Conservation (phyloP, 2,113 vertebrate genomes). For the Falco punctatus region DNA sequence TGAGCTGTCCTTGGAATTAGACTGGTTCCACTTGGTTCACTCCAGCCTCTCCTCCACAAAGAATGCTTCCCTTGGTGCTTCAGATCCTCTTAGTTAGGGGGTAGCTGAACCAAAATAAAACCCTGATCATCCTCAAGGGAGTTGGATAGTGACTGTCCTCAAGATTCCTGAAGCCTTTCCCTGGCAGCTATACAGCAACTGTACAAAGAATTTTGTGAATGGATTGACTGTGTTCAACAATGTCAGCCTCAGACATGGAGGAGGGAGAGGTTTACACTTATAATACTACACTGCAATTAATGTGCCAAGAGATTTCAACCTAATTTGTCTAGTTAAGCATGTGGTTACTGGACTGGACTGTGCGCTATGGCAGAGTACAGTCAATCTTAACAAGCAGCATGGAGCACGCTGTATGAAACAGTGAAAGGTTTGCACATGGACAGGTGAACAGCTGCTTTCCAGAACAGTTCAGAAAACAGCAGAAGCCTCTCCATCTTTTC, state of each 20-base stretch:
- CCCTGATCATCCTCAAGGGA: not conserved
- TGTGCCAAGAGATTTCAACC: not conserved
- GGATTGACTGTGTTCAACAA: not conserved
- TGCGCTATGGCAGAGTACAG: not conserved
- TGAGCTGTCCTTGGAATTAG: not conserved
- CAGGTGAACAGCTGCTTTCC: not conserved
- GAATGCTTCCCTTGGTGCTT: not conserved
- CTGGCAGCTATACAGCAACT: not conserved
- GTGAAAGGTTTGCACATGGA: not conserved
- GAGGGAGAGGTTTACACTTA: not conserved
- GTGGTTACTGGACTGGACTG: not conserved
- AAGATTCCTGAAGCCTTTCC: not conserved
- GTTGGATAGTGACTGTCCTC: not conserved
- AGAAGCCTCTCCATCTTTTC: not conserved
- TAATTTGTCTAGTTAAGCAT: not conserved
- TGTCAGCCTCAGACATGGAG: not conserved
- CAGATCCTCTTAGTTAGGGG: not conserved
- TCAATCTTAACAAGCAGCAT: not conserved
- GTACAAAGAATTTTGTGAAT: constrained; percentile 25
- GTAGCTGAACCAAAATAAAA: not conserved
- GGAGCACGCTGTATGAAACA: not conserved
- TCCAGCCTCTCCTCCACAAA: not conserved
- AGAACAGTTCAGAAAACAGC: not conserved
- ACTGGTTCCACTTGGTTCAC: not conserved
- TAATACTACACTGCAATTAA: not conserved